Evolutionary conservation across 2,797 vertebrate species (phyloP).

Genomic region (Rhinoraja longicauda): DNA sequence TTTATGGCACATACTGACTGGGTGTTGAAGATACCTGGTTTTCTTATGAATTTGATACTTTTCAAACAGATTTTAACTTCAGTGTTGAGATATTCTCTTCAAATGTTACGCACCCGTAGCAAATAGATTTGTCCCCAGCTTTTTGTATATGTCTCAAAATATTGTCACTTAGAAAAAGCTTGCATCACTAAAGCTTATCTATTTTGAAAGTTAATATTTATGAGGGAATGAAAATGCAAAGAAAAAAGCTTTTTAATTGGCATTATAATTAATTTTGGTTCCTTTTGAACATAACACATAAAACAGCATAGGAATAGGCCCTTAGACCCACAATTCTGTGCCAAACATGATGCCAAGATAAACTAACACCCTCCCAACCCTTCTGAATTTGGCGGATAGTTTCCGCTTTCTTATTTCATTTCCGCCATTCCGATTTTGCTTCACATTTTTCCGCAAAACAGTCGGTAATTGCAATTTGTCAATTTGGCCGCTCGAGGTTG

Average conservation of each 20-base stretch:
- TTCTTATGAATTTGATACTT: background rate
- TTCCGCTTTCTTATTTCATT: too few species aligned
- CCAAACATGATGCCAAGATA: too few species aligned
- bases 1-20: background rate
- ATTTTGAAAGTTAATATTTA: background rate
- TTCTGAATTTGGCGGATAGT: too few species aligned
- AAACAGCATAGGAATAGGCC: too few species aligned
- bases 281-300: too few species aligned
- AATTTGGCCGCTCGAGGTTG: too few species aligned
- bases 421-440: too few species aligned
- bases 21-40: background rate
- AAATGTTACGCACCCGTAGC: background rate
- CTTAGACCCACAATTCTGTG: too few species aligned
- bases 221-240: background rate
- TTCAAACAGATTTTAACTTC: background rate
- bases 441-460: too few species aligned
- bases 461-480: too few species aligned
- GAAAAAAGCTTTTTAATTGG: background rate
- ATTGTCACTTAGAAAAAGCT: background rate
- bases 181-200: too few species aligned
- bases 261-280: background rate
- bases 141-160: background rate
- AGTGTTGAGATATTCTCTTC: background rate
- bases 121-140: background rate
- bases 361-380: too few species aligned